Evolutionary conservation across 2,888 invertebrate genomes (phyloP).

Genomic region (Pyrochroa serraticornis): DNA sequence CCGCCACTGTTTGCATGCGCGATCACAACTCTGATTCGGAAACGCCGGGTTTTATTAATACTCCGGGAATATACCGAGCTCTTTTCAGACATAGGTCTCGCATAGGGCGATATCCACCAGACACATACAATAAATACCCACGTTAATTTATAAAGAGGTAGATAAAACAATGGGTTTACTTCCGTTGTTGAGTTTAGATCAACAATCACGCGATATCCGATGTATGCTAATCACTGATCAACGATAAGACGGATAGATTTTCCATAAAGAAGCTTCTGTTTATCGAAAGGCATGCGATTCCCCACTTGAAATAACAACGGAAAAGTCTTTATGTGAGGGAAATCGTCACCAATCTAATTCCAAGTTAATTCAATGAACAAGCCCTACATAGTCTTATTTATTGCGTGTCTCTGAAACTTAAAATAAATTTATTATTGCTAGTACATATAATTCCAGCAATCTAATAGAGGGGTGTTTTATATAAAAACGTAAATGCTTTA

Average conservation of each 20-base stretch:
- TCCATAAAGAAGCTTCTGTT: constrained; percentile 1
- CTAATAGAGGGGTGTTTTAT: no score
- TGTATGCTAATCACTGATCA: constrained; percentile 4
- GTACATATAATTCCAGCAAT: no score
- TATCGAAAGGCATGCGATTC: neutral
- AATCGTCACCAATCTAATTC: no score
- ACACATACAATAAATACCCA: constrained; percentile 24
- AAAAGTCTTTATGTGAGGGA: no score
- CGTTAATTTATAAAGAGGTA: constrained; percentile 22
- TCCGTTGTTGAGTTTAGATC: constrained; percentile 11
- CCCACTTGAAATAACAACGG: no score
- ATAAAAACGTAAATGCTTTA: no score
- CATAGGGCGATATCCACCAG: constrained; percentile 9
- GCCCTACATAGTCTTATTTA: no score
- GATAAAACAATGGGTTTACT: constrained; percentile 19
- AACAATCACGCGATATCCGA: constrained; percentile 10
- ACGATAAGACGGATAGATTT: constrained; percentile 6
- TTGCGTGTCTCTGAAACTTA: no score
- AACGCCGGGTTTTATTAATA: constrained; percentile 29
- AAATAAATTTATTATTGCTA: no score
- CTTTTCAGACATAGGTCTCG: constrained; percentile 8
- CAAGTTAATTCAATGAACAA: no score
- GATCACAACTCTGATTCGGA: constrained; percentile 19
- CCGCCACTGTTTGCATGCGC: neutral
- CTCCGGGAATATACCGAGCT: constrained; percentile 25